phyloP scores from a whole-genome alignment of 2,113 vertebrate genomes.

The Epinephelus lanceolatus region DNA sequence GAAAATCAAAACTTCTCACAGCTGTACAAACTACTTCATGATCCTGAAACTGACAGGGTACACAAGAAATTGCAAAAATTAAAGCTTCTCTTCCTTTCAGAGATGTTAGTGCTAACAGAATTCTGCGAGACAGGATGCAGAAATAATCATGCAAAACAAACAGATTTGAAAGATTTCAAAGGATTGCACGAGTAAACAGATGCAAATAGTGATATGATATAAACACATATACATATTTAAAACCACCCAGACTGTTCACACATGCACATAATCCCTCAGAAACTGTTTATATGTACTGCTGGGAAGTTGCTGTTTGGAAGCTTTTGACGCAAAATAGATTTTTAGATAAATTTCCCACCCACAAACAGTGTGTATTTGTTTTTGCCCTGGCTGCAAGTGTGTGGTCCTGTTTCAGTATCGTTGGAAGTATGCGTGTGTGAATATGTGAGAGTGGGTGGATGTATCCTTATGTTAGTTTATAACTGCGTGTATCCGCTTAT shows the following conservation, averaged over 20 bases:
- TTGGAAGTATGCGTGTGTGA: neutral
- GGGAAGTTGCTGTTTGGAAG: conserved; percentile 16
- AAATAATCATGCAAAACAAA: conserved; percentile 4
- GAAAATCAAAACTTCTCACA: neutral
- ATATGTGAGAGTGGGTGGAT: conserved; percentile 8
- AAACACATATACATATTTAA: conserved; percentile 39
- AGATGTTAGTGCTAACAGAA: neutral
- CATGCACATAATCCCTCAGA: conserved; percentile 35
- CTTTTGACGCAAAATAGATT: conserved; percentile 41
- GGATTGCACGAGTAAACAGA: conserved; percentile 41
- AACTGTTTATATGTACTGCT: conserved; percentile 14
- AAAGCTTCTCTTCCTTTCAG: neutral
- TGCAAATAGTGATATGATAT: conserved; percentile 40
- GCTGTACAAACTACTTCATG: neutral
- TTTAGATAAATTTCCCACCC: conserved; percentile 45
- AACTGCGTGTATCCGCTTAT: neutral
- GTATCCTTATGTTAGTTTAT: neutral
- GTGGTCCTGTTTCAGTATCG: conserved; percentile 14
- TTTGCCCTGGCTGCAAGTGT: conserved; percentile 23
- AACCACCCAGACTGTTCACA: conserved; percentile 10
- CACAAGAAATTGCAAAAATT: neutral
- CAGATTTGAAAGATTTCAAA: conserved; percentile 23
- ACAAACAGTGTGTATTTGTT: conserved; percentile 45
- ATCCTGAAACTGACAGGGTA: neutral
- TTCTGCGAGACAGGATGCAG: neutral